Evolutionary conservation across 2,888 invertebrate genomes (phyloP).

Genomic region (Oscheius onirici): DNA sequence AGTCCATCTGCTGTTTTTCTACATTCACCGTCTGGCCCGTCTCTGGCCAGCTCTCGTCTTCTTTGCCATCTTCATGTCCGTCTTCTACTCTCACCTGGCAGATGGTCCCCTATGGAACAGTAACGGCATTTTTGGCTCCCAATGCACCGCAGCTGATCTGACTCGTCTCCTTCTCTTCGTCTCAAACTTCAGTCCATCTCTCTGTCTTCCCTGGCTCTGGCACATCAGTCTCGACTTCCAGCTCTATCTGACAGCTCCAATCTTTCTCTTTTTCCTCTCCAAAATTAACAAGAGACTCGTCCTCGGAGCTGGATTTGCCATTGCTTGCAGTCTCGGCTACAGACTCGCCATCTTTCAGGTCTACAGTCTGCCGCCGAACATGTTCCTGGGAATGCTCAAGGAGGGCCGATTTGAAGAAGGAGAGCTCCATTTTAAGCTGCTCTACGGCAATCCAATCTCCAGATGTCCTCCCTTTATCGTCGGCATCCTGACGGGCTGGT

Average conservation of each 20-base stretch:
- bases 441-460: slow-evolving; percentile 45
- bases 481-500: slow-evolving; percentile 35
- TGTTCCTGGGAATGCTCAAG: slow-evolving; percentile 45
- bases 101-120: slow-evolving; percentile 53
- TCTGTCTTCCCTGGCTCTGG: slow-evolving; percentile 65
- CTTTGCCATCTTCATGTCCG: slow-evolving; percentile 39
- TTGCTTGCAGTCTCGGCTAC: slow-evolving; percentile 30
- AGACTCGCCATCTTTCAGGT: slow-evolving; percentile 25
- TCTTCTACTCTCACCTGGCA: slow-evolving; percentile 42
- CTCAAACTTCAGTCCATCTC: slow-evolving; percentile 52
- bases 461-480: slow-evolving; percentile 47
- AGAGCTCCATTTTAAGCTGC: slow-evolving; percentile 32
- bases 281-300: slow-evolving; percentile 27
- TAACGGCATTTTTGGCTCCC: slow-evolving; percentile 53
- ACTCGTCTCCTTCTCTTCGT: slow-evolving; percentile 54
- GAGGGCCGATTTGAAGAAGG: slow-evolving; percentile 36
- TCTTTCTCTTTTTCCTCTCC: slow-evolving; percentile 39
- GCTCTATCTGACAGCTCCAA: slow-evolving; percentile 48
- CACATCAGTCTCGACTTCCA: slow-evolving; percentile 60
- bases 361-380: slow-evolving; percentile 38
- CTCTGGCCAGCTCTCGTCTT: slow-evolving; percentile 40
- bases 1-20: slow-evolving; percentile 18
- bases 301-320: slow-evolving; percentile 6
- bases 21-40: slow-evolving; percentile 40
- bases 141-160: slow-evolving; percentile 43